A percentile compares a stretch with the other conserved stretches of the same genome.
phyloP scores from a whole-genome alignment of 1,140 invertebrate genomes.

The Luehdorfia chinensis region DNA sequence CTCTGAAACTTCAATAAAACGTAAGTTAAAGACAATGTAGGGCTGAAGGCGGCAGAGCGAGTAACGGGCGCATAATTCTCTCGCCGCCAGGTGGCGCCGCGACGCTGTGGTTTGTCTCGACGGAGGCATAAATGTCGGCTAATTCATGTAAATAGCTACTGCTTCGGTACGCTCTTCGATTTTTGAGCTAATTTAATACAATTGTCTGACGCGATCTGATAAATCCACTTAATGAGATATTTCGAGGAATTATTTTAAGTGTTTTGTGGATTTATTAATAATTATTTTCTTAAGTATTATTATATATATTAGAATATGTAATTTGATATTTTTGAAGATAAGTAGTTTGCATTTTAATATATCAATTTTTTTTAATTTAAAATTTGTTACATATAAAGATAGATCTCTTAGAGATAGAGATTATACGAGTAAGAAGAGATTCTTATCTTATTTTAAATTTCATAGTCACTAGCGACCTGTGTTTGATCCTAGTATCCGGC shows the following conservation, averaged over 20 bases:
- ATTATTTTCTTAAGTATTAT: not conserved
- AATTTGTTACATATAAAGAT: no score
- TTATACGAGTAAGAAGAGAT: no score
- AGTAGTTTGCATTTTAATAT: no score
- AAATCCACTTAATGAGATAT: no score
- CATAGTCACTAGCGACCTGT: no score
- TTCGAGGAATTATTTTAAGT: not conserved
- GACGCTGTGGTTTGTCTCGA: constrained; percentile 62
- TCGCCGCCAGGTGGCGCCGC: constrained; percentile 58
- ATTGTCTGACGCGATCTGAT: constrained; percentile 4
- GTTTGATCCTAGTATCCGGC: no score
- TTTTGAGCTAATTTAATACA: constrained; percentile 36
- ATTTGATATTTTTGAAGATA: no score
- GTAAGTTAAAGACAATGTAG: constrained; percentile 31
- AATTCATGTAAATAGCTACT: constrained; percentile 68
- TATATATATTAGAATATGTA: no score
- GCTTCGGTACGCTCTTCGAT: constrained; percentile 43
- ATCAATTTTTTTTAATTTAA: no score
- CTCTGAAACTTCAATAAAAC: constrained; percentile 26
- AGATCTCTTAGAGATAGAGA: no score
- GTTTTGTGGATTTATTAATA: not conserved
- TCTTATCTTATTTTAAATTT: no score
- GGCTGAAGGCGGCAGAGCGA: constrained; percentile 43
- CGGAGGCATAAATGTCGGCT: constrained; percentile 65
- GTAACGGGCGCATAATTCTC: constrained; percentile 67